phyloP scores from a whole-genome alignment of 1,140 invertebrate species.

The Chironomus striatipennis region DNA sequence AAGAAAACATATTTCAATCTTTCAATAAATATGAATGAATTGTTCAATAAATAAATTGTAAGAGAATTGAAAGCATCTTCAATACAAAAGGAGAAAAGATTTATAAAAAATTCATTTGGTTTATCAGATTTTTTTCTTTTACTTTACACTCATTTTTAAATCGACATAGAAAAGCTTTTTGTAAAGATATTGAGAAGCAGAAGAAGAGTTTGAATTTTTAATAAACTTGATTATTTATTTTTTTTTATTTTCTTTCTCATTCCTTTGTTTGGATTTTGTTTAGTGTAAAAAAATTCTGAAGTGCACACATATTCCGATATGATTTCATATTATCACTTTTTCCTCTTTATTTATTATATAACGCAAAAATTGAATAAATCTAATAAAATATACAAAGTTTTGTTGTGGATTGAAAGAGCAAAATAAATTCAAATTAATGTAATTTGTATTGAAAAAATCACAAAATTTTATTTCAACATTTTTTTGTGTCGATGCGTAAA shows the following conservation, averaged over 20 bases:
- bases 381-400: too few relatives aligned
- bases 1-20: too few relatives aligned
- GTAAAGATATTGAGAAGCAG: neutral
- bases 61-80: neutral
- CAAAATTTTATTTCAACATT: neutral
- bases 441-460: neutral
- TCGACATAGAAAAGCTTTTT: conserved; percentile 18
- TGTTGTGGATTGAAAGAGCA: neutral
- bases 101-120: neutral
- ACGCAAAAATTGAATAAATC: neutral
- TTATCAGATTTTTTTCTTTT: neutral
- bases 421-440: conserved; percentile 19
- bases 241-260: neutral
- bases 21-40: too few relatives aligned
- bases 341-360: neutral
- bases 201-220: conserved; percentile 11
- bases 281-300: too few relatives aligned
- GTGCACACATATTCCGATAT: neutral
- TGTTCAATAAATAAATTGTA: neutral
- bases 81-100: neutral
- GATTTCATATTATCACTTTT: neutral
- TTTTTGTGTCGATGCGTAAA: too few relatives aligned
- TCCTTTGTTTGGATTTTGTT: neutral
- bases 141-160: neutral
- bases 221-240: conserved; percentile 8